Evolutionary conservation across 2,113 vertebrate genomes (phyloP), one percentile per base, ranked within the genome.

Genomic region (Morone chrysops): DNA sequence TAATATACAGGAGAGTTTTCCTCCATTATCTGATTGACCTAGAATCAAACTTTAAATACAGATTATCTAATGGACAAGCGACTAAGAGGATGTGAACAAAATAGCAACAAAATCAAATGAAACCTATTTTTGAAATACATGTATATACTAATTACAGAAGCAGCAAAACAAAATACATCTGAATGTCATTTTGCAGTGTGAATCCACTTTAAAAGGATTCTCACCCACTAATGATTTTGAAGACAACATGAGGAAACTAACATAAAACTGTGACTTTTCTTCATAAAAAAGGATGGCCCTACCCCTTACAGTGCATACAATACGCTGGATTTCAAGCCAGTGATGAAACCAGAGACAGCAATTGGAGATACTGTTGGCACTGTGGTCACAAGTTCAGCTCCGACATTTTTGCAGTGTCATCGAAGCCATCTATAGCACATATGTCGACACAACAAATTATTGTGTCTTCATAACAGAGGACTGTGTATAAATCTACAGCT

Each of bases 371-470:
- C 36, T 54, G 65, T 67, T 40, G 10, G 36, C 53, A 57, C 41
- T 3, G 61, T 38, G 70, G 86, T 86, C 77, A 88, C 83, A 61
- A 70, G 85, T 62, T 80, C 22, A 68, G 75, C 67, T 0, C 10
- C 4, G 74, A 84, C 67, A 87, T 90, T 74, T 47, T 78, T 77
- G 78, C 89, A 81, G 70, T 10, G 82, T 90, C 87, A 87, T 84
- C 57, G 1, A 25, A 67, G 60, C 81, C 81, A 83, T 83, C 59
- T 80, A 85, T 88, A 90, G 86, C 82, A 70, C 73, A 57, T 13
- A 31, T 75, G 67, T 78, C 38, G 53, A 84, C 70, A 84, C 71
- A 63, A 70, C 1, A 6, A 40, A 60, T 31, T 48, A 73, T 53
- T 11, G 25, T 18, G 54, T 70, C 61, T 56, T 22, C 17, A 74